Conservation (phyloP, 2,888 invertebrate species). For the Cephus pygmeus region DNA sequence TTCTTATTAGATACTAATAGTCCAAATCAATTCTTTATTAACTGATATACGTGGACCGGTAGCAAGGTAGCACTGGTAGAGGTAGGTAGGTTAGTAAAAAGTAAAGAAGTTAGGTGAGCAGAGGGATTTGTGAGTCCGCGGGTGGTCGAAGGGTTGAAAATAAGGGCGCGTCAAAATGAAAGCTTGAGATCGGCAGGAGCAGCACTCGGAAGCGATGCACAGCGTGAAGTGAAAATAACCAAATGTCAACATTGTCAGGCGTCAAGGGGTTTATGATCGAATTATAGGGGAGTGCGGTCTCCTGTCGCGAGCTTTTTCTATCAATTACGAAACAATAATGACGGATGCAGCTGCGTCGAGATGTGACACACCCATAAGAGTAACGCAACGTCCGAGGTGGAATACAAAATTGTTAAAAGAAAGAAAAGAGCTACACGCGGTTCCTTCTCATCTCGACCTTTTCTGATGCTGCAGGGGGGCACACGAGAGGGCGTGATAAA, state of each 20-base stretch:
- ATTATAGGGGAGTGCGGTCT: slow-evolving; percentile 56
- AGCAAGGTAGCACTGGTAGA: not conserved
- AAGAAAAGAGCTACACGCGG: not conserved
- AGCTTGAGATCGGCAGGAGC: not conserved
- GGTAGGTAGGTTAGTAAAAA: not conserved
- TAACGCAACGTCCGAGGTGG: not conserved
- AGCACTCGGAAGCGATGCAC: slow-evolving; percentile 34
- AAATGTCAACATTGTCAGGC: slow-evolving; percentile 63
- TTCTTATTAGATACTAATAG: not conserved
- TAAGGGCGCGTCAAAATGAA: slow-evolving; percentile 4
- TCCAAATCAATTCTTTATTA: not conserved
- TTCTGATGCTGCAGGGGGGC: not conserved
- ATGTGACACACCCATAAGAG: not conserved
- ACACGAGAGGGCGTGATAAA: slow-evolving; percentile 6
- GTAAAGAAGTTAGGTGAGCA: not conserved
- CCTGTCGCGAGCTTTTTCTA: slow-evolving; percentile 54
- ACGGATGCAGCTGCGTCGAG: slow-evolving; percentile 50
- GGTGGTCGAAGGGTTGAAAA: slow-evolving; percentile 29
- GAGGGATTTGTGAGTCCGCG: slow-evolving; percentile 11
- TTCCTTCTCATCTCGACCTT: slow-evolving; percentile 12
- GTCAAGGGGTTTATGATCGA: slow-evolving; percentile 65
- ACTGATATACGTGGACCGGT: not conserved
- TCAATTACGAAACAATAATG: slow-evolving; percentile 59
- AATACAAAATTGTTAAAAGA: no score
- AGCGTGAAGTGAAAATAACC: slow-evolving; percentile 65